These are phyloP conservation scores for Acanthurus tractus DNA, from an alignment of 2,797 vertebrate genomes.

Conservation along the genomic window DNA sequence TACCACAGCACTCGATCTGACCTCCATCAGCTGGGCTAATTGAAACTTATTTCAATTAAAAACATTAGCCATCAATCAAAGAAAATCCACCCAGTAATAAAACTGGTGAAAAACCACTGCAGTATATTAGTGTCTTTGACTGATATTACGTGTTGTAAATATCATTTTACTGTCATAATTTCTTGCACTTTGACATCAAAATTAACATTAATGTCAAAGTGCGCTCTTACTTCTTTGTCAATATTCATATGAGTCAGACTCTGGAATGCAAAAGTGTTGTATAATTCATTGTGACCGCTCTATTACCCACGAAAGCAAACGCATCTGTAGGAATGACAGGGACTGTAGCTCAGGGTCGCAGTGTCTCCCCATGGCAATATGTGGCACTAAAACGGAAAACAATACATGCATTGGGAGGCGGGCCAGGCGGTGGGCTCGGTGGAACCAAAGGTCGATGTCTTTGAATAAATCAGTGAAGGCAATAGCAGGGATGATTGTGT, in stretches of 20 bases:
- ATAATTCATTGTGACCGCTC: constrained; percentile 44
- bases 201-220: constrained; percentile 6
- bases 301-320: constrained; percentile 44
- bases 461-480: constrained; percentile 76
- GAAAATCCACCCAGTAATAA: constrained; percentile 37
- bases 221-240: neutral
- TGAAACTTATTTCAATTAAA: constrained; percentile 69
- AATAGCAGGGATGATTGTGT: constrained; percentile 70
- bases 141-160: constrained; percentile 41
- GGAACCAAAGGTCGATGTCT: constrained; percentile 72
- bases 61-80: constrained; percentile 62
- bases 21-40: constrained; percentile 58
- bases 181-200: constrained; percentile 26
- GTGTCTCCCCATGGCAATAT: constrained; percentile 56
- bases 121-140: constrained; percentile 44
- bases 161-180: constrained; percentile 19
- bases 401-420: constrained; percentile 60
- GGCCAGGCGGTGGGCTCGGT: constrained; percentile 48
- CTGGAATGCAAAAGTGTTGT: constrained; percentile 20
- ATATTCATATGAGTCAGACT: neutral
- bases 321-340: constrained; percentile 35
- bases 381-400: constrained; percentile 67
- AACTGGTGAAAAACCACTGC: constrained; percentile 42
- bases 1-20: constrained; percentile 43
- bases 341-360: constrained; percentile 43